A percentile compares a stretch with the other conserved stretches of the same genome.
These are phyloP conservation scores for Keiferia lycopersicella DNA, from an alignment of 2,888 invertebrate genomes.

Conservation along the genomic window DNA sequence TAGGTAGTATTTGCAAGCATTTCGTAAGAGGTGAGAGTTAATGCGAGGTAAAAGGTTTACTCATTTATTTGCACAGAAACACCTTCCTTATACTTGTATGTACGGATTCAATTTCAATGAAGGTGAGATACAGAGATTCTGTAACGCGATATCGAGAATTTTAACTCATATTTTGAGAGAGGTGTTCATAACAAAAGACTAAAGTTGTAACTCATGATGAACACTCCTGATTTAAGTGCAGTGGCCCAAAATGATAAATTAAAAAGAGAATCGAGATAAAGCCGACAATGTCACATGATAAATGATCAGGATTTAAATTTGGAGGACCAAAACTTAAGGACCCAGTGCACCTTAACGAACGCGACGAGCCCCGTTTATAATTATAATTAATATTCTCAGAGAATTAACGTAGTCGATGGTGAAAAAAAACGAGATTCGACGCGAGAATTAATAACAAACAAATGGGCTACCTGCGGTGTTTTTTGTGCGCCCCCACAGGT, in stretches of 20 bases:
- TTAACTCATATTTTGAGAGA: constrained; percentile 11
- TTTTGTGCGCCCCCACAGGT: constrained; percentile 78
- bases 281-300: constrained; percentile 78
- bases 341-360: constrained; percentile 67
- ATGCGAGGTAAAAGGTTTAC: constrained; percentile 10
- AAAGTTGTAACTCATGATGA: constrained; percentile 43
- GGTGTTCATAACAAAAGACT: constrained; percentile 29
- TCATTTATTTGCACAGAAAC: neutral
- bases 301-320: constrained; percentile 79
- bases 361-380: constrained; percentile 77
- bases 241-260: constrained; percentile 49
- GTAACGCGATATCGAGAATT: constrained; percentile 13
- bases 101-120: neutral
- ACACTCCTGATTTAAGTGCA: constrained; percentile 37
- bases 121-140: constrained; percentile 2
- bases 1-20: neutral
- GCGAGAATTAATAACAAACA: constrained; percentile 82
- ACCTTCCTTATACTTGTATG: neutral
- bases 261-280: constrained; percentile 67
- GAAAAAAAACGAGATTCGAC: constrained; percentile 71
- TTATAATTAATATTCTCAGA: constrained; percentile 81
- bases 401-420: constrained; percentile 76
- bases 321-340: constrained; percentile 65
- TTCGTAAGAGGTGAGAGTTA: constrained; percentile 17
- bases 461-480: constrained; percentile 81